Evolutionary conservation across 2,888 invertebrate species (phyloP).

Genomic region (Poecilobothrus nobilitatus): DNA sequence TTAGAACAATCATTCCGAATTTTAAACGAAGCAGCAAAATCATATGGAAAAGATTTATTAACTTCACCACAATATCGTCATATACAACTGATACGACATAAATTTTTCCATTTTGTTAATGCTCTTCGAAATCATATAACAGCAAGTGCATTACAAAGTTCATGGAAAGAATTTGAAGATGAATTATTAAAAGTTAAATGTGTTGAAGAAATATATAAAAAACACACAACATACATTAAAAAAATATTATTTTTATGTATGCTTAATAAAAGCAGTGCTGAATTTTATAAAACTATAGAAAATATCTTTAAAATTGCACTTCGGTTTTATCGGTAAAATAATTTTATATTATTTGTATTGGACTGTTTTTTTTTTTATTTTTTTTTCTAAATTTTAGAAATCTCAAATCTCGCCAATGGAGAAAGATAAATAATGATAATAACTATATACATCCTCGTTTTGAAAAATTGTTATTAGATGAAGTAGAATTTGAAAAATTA

Average conservation of each 20-base stretch:
- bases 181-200: constrained; percentile 56
- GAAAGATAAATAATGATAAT: constrained; percentile 27
- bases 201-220: constrained; percentile 63
- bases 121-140: constrained; percentile 69
- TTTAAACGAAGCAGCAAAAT: constrained; percentile 53
- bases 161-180: constrained; percentile 66
- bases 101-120: constrained; percentile 67
- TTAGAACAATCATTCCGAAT: constrained; percentile 61
- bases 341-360: constrained; percentile 12
- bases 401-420: constrained; percentile 36
- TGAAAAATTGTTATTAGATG: constrained; percentile 36
- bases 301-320: constrained; percentile 64
- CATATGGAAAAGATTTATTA: constrained; percentile 46
- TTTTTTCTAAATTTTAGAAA: constrained; percentile 27
- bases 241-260: constrained; percentile 66
- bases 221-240: constrained; percentile 66
- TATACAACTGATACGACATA: constrained; percentile 62
- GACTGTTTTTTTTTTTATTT: not conserved
- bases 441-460: constrained; percentile 38
- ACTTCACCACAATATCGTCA: constrained; percentile 60
- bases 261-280: constrained; percentile 59
- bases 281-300: constrained; percentile 59
- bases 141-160: constrained; percentile 63
- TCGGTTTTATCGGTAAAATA: constrained; percentile 46
- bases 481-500: constrained; percentile 38